Percentiles rank a stretch among this genome's conserved stretches.
Conservation (phyloP, 2,888 invertebrate species). For the Synanthedon andrenaeformis region DNA sequence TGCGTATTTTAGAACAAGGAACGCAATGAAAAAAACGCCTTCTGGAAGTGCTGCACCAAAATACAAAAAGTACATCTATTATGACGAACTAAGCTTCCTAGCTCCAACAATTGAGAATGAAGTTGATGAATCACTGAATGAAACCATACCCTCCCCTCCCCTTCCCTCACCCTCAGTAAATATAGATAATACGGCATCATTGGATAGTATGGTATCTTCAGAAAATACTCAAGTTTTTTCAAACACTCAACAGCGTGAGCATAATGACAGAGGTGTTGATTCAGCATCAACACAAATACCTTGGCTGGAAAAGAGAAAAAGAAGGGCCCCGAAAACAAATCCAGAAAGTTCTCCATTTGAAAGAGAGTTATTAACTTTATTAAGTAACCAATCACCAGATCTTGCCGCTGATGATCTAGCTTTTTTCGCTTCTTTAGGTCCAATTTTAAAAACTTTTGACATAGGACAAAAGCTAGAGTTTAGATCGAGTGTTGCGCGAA, state of each 20-base stretch:
- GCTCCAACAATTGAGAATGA: no score
- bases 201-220: no score
- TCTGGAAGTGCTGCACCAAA: no score
- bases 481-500: conserved; percentile 13
- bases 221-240: conserved; percentile 5
- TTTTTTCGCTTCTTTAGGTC: conserved; percentile 15
- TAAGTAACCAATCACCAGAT: conserved; percentile 14
- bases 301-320: conserved; percentile 8
- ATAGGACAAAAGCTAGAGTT: conserved; percentile 14
- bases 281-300: conserved; percentile 10
- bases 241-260: conserved; percentile 10
- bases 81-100: no score
- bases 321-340: conserved; percentile 3
- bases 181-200: no score
- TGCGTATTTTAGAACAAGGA: no score
- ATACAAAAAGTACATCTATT: no score
- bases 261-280: conserved; percentile 6
- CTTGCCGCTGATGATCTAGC: conserved; percentile 12
- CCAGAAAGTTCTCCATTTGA: conserved; percentile 6
- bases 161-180: no score
- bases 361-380: conserved; percentile 12
- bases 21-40: no score
- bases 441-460: conserved; percentile 13
- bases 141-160: no score
- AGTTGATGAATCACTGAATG: no score